These are phyloP conservation scores for Furcifer pardalis DNA, from an alignment of 2,797 vertebrate species.

Conservation along the genomic window DNA sequence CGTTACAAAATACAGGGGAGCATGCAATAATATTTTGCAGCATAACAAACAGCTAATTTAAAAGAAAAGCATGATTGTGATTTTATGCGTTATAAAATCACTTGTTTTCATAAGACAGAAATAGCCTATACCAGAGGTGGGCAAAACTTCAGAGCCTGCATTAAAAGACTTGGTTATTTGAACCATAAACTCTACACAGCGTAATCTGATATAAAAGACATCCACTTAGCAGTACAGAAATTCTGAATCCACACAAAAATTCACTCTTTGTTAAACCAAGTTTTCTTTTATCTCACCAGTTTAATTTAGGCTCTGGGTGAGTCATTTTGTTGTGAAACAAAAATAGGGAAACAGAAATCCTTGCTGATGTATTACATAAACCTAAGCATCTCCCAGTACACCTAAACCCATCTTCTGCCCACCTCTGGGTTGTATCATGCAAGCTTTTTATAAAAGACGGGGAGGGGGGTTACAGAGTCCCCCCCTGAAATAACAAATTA, in stretches of 20 bases:
- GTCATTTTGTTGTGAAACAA: background rate
- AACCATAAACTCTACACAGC: background rate
- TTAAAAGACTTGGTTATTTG: background rate
- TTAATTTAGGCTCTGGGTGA: background rate
- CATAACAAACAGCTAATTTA: constrained; percentile 65
- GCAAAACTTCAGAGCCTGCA: background rate
- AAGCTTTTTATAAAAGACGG: constrained; percentile 37
- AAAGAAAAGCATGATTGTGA: constrained; percentile 63
- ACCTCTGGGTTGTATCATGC: constrained; percentile 62
- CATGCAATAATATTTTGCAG: constrained; percentile 76
- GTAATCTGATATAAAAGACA: background rate
- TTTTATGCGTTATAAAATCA: constrained; percentile 81
- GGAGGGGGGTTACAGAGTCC: constrained; percentile 38
- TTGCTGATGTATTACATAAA: background rate
- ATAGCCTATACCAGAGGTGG: constrained; percentile 56
- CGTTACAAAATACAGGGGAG: constrained; percentile 80
- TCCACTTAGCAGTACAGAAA: background rate
- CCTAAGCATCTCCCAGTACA: background rate
- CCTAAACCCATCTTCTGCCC: background rate
- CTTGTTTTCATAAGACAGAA: constrained; percentile 55
- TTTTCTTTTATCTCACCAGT: background rate
- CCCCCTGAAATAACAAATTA: constrained; percentile 43
- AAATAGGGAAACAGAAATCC: background rate
- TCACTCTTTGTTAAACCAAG: background rate
- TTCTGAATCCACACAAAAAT: background rate